phyloP scores from a whole-genome alignment of 2,797 vertebrate species.

The Hippopotamyrus pictus region DNA sequence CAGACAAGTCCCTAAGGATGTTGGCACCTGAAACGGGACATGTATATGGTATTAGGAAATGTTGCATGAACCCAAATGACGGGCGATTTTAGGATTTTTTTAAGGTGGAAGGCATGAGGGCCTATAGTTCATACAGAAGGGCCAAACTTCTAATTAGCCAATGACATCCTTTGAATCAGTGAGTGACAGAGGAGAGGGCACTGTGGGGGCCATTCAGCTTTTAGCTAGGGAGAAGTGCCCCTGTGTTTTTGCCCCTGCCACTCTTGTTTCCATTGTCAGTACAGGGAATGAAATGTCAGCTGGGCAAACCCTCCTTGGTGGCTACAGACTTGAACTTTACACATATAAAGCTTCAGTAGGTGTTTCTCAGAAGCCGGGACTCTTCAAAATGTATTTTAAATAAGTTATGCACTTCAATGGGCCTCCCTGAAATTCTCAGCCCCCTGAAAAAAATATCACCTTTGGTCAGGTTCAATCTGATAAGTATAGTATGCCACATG shows the following conservation, averaged over 20 bases:
- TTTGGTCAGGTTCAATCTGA: neutral
- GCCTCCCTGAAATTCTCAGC: neutral
- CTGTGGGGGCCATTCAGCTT: neutral
- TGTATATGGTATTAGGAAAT: neutral
- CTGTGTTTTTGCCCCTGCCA: neutral
- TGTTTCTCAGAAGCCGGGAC: neutral
- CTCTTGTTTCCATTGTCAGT: neutral
- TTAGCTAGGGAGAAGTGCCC: neutral
- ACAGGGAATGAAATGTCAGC: neutral
- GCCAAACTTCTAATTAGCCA: neutral
- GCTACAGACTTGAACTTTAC: neutral
- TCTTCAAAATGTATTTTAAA: neutral
- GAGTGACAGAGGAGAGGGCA: neutral
- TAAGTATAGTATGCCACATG: neutral
- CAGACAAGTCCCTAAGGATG: constrained; percentile 84
- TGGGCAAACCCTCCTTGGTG: neutral
- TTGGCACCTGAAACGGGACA: constrained; percentile 69
- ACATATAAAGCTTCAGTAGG: neutral
- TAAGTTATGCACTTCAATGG: neutral
- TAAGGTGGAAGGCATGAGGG: neutral
- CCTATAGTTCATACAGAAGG: neutral
- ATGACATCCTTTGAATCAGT: neutral
- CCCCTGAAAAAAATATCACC: neutral
- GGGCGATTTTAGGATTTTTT: neutral
- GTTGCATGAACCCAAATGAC: neutral